Base-by-base conservation (phyloP, 2,113 vertebrate genomes). In the Thalassarche chlororhynchos region DNA sequence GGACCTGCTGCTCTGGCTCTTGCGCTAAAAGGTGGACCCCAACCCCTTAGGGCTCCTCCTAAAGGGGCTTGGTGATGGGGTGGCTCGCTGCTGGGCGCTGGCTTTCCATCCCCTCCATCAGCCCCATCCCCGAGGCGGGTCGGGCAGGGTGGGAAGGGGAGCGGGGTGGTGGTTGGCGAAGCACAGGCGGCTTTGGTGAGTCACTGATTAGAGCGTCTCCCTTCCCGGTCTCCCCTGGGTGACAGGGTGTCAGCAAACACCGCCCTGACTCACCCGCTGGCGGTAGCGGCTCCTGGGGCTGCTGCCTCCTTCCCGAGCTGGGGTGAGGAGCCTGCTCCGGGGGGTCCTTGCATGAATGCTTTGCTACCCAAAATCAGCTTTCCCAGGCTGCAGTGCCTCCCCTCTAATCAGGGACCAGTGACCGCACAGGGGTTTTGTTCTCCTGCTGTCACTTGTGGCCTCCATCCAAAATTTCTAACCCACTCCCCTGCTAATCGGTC, bases 401-500 rank as follows among this genome's bases (percentile, higher is more conserved):
- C 19, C 20, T 69, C 17, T 31, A 6, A 77, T 17, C 29, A 2
- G 74, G 72, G 54, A 25, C 24, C 6, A 1, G 47, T 40, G 54
- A 2, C 75, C 21, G 18, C 14, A 5, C 5, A 4, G 52, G 74
- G 36, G 28, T 10, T 60, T 49, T 47, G 12, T 38, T 76, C 68
- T 78, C 26, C 51, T 46, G 57, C 72, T 84, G 42, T 40, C 28
- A 4, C 47, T 1, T 24, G 49, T 77, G 62, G 31, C 49, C n/a
- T 81, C 57, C 17, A 49, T 40, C 38, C 57, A 23, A 47, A 68
- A 44, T 17, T 76, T 9, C 26, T 18, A 1, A 31, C 34, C 46
- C n/a, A 3, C 5, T 12, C 10, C 31, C 8, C 9, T 4, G 1
- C 12, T 25, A 5, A 14, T 14, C 1, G 2, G 6, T 17, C 40